These are phyloP conservation scores for Mesocentrotus franciscanus DNA, from an alignment of 53 echinoderm and acorn worm genomes.

Conservation along the genomic window DNA sequence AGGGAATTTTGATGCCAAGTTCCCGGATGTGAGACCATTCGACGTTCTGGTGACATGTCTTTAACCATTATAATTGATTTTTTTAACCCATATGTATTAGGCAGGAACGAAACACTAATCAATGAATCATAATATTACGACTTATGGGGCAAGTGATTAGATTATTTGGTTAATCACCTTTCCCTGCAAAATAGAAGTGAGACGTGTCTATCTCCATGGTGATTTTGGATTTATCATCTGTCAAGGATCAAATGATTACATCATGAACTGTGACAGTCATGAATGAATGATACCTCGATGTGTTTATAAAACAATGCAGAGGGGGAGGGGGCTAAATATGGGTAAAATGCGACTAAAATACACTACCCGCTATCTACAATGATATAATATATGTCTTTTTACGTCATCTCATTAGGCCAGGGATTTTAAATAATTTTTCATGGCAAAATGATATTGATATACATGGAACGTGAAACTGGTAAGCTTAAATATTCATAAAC, in stretches of 20 bases:
- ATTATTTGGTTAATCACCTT: not conserved
- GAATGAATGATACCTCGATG: no score
- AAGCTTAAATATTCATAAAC: no score
- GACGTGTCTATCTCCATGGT: not conserved
- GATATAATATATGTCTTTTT: no score
- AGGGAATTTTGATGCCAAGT: conserved; percentile 3
- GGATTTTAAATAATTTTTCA: no score
- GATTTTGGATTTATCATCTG: not conserved
- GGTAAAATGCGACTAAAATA: no score
- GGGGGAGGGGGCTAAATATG: no score
- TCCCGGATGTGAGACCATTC: conserved; percentile 17
- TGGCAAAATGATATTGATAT: no score
- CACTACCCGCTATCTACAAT: no score
- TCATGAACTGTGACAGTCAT: no score
- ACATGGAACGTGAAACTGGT: no score
- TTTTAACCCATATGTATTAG: not conserved
- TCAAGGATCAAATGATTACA: not conserved
- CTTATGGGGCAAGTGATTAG: not conserved
- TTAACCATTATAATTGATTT: not conserved
- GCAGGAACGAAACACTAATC: not conserved
- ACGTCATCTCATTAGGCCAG: no score
- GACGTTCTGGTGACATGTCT: not conserved
- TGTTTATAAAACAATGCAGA: no score
- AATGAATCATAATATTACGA: not conserved
- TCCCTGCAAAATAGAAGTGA: not conserved